Evolutionary conservation across 1,140 invertebrate species (phyloP).

Genomic region (Caenorhabditis brenneri): DNA sequence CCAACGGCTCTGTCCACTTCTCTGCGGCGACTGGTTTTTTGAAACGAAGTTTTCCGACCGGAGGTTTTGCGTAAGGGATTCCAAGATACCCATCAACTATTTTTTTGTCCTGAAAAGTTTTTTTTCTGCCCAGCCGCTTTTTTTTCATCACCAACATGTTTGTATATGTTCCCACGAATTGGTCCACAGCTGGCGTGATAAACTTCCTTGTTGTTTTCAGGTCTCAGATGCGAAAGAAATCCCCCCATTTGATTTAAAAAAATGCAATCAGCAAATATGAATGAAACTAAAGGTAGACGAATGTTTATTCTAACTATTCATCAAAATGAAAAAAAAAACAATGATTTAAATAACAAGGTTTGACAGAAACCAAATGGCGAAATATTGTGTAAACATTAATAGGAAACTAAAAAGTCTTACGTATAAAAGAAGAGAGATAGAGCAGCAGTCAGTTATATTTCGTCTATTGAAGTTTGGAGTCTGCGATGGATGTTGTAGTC

Average conservation of each 20-base stretch:
- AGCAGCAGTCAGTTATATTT: too few relatives aligned
- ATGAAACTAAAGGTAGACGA: too few relatives aligned
- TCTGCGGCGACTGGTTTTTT: constrained; percentile 36
- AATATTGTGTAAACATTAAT: too few relatives aligned
- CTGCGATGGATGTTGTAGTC: too few relatives aligned
- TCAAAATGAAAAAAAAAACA: too few relatives aligned
- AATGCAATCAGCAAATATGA: too few relatives aligned
- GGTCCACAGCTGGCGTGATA: neutral
- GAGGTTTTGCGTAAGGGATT: constrained; percentile 61
- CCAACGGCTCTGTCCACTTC: constrained; percentile 42
- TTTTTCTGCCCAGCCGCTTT: neutral
- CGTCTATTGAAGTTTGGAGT: too few relatives aligned
- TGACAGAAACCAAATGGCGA: too few relatives aligned
- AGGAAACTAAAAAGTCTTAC: too few relatives aligned
- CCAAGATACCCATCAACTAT: constrained; percentile 60
- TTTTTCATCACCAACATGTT: neutral
- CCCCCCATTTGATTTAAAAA: neutral
- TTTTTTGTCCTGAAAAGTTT: neutral
- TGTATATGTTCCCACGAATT: neutral
- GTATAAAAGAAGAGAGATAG: too few relatives aligned
- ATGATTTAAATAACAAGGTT: too few relatives aligned
- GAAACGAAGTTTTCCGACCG: constrained; percentile 58
- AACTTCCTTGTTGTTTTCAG: neutral
- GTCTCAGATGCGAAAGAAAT: neutral
- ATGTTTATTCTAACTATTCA: too few relatives aligned